Base-by-base conservation (phyloP, 2,113 vertebrate species). In the Thomomys bottae region DNA sequence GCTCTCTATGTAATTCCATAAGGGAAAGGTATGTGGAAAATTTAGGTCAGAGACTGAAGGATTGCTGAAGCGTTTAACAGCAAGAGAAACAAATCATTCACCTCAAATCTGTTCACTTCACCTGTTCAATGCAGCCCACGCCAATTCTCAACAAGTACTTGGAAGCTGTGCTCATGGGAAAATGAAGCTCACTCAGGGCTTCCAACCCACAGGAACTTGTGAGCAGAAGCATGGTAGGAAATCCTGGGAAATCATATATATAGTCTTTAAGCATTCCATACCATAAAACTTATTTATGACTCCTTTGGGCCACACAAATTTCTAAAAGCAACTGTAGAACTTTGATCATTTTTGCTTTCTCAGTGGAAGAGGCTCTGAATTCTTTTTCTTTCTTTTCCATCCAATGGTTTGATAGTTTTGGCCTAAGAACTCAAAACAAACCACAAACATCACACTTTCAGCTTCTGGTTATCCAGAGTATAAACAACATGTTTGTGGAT, bases 281-380 rank as follows among this genome's bases (percentile, higher is more conserved):
- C 78, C 73, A 91, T 89, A 88, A 95, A 94, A 91, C 57, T 94
- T 84, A 95, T 89, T 96, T 95, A 96, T 94, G 81, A 83, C n/a
- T 66, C 88, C 78, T 81, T 66, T 87, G 93, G 90, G 93, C 84
- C 89, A 82, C 66, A 89, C 81, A 89, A 79, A 77, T 78, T 96
- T 93, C 79, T 90, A 75, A 95, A 95, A 96, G 81, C 84, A 85
- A 90, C 26, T 57, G 61, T n/a, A 92, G 91, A 93, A 92, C 92
- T 87, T 81, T 68, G 89, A 90, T 79, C 77, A 84, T 59, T 89
- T 54, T 93, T 93, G 67, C 79, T 66, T 89, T 92, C 34, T 28
- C 54, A 89, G 84, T 17, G 68, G 42, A 94, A 93, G 88, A 89
- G 32, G 75, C 68, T 93, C 54, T 36, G 90, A 82, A 81, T 49